A percentile compares a stretch with the other conserved stretches of the same genome.
Evolutionary conservation across 2,113 vertebrate species (phyloP).

Genomic region (Glaucomys volans): DNA sequence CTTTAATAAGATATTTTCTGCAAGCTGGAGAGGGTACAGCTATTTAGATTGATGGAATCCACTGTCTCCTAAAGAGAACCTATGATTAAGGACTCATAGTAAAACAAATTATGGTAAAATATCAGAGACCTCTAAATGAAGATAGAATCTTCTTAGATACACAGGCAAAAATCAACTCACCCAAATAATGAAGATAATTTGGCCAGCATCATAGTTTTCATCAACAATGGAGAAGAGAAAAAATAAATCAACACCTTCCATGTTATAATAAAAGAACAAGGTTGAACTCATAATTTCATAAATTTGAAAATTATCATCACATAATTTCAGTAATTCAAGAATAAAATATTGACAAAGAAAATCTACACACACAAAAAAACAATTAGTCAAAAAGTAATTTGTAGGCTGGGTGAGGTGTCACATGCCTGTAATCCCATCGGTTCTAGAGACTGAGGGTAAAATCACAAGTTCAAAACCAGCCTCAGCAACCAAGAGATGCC

Average conservation of each 20-base stretch:
- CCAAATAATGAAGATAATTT: background rate
- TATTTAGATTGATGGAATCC: background rate
- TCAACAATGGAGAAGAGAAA: background rate
- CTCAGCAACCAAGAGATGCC: too few species aligned
- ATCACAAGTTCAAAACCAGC: too few species aligned
- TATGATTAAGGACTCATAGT: background rate
- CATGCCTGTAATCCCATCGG: too few species aligned
- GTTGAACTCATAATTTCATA: background rate
- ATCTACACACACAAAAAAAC: background rate
- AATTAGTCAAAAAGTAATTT: background rate
- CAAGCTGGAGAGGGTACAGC: background rate
- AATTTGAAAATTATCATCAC: background rate
- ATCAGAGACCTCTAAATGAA: background rate
- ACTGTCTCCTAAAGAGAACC: background rate
- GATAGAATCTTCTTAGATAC: background rate
- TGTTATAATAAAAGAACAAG: background rate
- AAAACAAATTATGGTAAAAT: background rate
- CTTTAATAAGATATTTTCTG: constrained; percentile 42
- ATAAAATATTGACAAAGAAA: background rate
- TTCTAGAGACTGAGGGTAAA: too few species aligned
- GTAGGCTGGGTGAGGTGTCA: too few species aligned
- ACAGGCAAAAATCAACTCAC: background rate
- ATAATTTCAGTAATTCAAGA: background rate
- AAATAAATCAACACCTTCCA: background rate
- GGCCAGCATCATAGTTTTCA: background rate